phyloP scores from a whole-genome alignment of 2,888 invertebrate genomes.

The Eugnorisma glareosa region DNA sequence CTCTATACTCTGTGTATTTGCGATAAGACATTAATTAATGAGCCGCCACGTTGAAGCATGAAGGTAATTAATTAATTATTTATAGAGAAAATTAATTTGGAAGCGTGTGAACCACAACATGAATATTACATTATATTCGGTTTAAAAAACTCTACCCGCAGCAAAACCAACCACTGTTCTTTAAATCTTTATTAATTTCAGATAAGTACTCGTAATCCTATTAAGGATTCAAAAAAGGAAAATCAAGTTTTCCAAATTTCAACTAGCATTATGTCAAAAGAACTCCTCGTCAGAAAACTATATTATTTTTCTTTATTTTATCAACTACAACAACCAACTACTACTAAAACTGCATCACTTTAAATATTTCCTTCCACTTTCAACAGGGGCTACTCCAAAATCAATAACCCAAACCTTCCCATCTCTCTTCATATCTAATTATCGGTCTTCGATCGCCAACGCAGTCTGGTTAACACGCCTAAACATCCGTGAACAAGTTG shows the following conservation, averaged over 20 bases:
- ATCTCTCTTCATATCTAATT: constrained; percentile 25
- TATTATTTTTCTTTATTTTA: not conserved
- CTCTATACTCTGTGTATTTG: not conserved
- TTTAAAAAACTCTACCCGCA: not conserved
- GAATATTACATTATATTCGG: not conserved
- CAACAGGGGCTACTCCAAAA: not conserved
- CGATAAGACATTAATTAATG: not conserved
- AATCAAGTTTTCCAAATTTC: not conserved
- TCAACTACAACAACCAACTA: not conserved
- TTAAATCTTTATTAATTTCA: not conserved
- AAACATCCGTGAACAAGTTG: constrained; percentile 42
- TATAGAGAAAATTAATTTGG: not conserved
- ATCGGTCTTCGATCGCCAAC: constrained; percentile 28
- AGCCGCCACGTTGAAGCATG: not conserved
- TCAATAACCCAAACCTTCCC: constrained; percentile 26
- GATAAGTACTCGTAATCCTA: not conserved
- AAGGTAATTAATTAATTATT: not conserved
- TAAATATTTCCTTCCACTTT: not conserved
- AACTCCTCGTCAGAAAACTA: not conserved
- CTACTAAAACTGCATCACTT: not conserved
- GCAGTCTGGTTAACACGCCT: constrained; percentile 28
- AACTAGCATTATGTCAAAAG: not conserved
- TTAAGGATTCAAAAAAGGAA: not conserved
- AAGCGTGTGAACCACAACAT: not conserved
- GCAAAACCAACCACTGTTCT: not conserved